Base-by-base conservation (phyloP, 2,797 vertebrate species). In the Saxicola maurus region DNA sequence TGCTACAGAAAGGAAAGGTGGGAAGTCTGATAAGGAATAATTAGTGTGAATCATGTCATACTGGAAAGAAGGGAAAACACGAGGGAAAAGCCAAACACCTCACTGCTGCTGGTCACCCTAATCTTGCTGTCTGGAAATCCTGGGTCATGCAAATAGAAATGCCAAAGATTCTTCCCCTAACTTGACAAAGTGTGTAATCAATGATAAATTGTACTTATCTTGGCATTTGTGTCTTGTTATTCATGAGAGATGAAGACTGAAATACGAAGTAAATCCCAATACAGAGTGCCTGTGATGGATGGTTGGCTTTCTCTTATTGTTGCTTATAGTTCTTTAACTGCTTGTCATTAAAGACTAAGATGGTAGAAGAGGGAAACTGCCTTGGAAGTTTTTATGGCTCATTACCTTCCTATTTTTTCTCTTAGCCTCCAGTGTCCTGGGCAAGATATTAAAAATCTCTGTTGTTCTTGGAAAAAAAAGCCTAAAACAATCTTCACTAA, bases 341-440 rank as follows among this genome's bases (percentile, higher is more conserved):
- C 49, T 76, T 84, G 56, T 83, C 64, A 56, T 86, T 94, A 86
- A 92, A 82, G 57, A 59, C 30, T 62, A 68, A 81, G 82, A 78
- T 66, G 51, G 81, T 43, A 61, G 65, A 91, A 91, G 59, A 52
- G 28, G 31, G 43, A 89, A 62, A 48, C 40, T 60, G 38, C 42
- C 48, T 86, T 82, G 53, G 40, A 93, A 86, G 15, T 40, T 87
- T 91, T 89, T 73, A 93, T 82, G 78, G 64, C 53, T 94, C 68
- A 65, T 89, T 92, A 84, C 55, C 27, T 64, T 89, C n/a, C 35
- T 89, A 40, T 67, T 87, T 93, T 78, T 77, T 87, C 69, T 84
- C 53, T 86, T 78, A 73, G 45, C 17, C 46, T 84, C 74, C n/a
- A 35, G 52, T 91, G 56, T 69, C 46, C 73, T 57, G 57, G 51